Evolutionary conservation across 2,113 vertebrate genomes (phyloP).

Genomic region (Kryptolebias marmoratus): DNA sequence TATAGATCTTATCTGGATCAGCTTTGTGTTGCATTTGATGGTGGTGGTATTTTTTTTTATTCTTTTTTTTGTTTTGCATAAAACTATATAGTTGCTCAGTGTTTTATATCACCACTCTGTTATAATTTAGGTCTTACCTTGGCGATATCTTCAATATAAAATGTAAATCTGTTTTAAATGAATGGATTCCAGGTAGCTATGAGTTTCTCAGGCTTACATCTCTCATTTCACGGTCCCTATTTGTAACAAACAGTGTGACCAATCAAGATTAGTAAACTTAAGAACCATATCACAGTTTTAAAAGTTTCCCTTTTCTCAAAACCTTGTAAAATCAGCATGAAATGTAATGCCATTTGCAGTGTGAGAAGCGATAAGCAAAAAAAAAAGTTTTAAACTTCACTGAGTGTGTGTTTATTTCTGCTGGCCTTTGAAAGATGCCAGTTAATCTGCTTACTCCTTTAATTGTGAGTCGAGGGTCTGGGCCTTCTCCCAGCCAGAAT

Average conservation of each 20-base stretch:
- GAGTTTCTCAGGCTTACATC: background rate
- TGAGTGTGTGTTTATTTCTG: constrained; percentile 78
- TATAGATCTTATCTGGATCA: constrained; percentile 31
- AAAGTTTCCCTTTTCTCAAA: constrained; percentile 66
- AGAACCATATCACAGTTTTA: constrained; percentile 78
- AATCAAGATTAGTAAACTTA: constrained; percentile 74
- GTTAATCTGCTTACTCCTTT: constrained; percentile 87
- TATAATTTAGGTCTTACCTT: background rate
- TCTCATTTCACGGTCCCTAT: constrained; percentile 14
- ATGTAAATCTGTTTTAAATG: background rate
- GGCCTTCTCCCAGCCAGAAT: constrained; percentile 82
- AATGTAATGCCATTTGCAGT: constrained; percentile 85
- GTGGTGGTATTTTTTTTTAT: too few species aligned
- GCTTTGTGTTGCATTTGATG: background rate
- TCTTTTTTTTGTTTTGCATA: background rate
- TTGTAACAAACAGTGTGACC: constrained; percentile 72
- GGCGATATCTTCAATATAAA: background rate
- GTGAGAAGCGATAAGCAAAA: constrained; percentile 41
- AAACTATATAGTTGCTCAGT: background rate
- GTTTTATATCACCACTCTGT: background rate
- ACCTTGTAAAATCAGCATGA: constrained; percentile 83
- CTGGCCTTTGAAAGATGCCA: constrained; percentile 78
- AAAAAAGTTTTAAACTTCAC: constrained; percentile 74
- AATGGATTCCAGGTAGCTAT: constrained; percentile 15
- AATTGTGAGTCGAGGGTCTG: constrained; percentile 78